Base-by-base conservation (phyloP, 1,140 invertebrate genomes). In the Probaryconus sp. region DNA sequence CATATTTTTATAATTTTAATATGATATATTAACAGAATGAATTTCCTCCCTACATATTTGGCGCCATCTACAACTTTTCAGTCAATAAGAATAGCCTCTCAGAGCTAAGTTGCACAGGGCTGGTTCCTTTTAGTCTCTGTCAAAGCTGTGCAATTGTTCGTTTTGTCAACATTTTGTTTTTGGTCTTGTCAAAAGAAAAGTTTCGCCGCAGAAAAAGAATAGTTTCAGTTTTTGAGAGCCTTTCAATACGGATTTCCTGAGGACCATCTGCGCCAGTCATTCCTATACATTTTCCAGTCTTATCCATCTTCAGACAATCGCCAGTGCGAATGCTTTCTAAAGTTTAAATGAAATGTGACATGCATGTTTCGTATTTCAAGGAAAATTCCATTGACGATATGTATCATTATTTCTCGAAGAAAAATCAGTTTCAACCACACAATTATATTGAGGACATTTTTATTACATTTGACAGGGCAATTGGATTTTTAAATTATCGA, bases 301-400 rank as follows among this genome's bases (percentile, higher is more conserved):
- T 76, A 71, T 76, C 67, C 51, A 56, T 76, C 74, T 76, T 71
- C 63, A 61, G 43, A 76, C 74, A 71, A 76, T 71, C 73, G 67
- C 56, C 67, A 45, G 7, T 37, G 43, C 73, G 35, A 65, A 64
- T 47, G 28, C 45, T 76, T 64, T 68, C 40, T 21, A 63, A 76
- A 71, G 55, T 76, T 71, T 55, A 48, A 76, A 76, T 72, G 56
- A 76, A 76, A 76, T 21, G 56, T 45, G 56, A 45, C 60, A 33
- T 24, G 40, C 30, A 40, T 56, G 48, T 58, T 26, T 61, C 35
- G 38, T 31, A 7, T 60, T 74, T 37, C n/a, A 9, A n/a, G 13
- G 5, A 2, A 43, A 63, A 45, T 58, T 67, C 60, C 42, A 37
- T 30, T 31, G 13, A 13, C 20, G 14, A 53, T 53, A 31, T 37